phyloP scores from a whole-genome alignment of 2,888 invertebrate genomes.

The Drosophila anomalipes region DNA sequence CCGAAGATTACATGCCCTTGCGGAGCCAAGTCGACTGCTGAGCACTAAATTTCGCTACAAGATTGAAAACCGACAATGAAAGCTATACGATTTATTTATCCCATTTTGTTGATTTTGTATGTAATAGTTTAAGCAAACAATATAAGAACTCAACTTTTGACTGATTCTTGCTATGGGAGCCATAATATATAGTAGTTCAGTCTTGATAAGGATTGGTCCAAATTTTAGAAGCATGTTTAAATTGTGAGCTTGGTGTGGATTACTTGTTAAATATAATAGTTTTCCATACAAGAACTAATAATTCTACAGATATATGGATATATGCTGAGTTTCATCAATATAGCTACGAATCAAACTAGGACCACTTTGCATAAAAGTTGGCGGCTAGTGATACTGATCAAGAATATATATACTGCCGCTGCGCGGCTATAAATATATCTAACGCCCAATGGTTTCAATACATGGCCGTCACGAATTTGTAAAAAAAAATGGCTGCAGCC shows the following conservation, averaged over 20 bases:
- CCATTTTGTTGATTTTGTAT: background rate
- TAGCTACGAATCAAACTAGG: background rate
- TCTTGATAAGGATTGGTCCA: background rate
- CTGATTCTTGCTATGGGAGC: background rate
- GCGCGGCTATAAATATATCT: background rate
- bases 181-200: background rate
- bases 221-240: background rate
- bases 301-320: background rate
- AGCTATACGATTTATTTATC: background rate
- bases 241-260: background rate
- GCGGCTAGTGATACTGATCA: background rate
- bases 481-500: constrained; percentile 5
- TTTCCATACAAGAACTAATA: background rate
- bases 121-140: background rate
- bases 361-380: background rate
- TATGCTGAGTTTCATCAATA: background rate
- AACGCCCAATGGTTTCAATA: constrained; percentile 9
- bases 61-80: background rate
- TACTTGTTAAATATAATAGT: background rate
- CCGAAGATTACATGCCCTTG: background rate
- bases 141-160: background rate
- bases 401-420: background rate
- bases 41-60: too few relatives aligned
- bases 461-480: constrained; percentile 1
- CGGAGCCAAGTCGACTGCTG: too few relatives aligned